Evolutionary conservation across 35 echinoderm and acorn worm species (phyloP).

Genomic region (Apostichopus californicus): DNA sequence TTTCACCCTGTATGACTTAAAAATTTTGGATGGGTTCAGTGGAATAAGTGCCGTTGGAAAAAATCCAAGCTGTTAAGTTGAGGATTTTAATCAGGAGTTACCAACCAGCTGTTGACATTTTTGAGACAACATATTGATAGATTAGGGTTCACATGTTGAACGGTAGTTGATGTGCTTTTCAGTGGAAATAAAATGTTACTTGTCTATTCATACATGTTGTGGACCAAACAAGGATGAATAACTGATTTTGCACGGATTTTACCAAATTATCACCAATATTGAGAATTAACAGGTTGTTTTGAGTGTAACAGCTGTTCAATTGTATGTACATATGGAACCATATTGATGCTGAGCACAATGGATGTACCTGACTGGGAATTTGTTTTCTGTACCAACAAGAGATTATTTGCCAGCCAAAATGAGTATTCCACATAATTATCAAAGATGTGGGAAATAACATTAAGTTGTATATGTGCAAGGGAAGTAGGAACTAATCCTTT

Average conservation of each 20-base stretch:
- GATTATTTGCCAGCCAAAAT: constrained; percentile 35
- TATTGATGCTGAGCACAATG: constrained; percentile 45
- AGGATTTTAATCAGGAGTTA: constrained; percentile 6
- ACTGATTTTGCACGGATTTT: constrained; percentile 9
- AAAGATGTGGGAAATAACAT: constrained; percentile 53
- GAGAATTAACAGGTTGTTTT: constrained; percentile 53
- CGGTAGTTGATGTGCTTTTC: neutral
- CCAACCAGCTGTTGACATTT: constrained; percentile 60
- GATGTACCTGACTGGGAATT: neutral
- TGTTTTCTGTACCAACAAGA: neutral
- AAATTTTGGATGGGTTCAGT: neutral
- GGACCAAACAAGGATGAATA: neutral
- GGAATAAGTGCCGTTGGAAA: neutral
- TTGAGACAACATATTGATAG: constrained; percentile 38
- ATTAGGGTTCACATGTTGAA: constrained; percentile 16
- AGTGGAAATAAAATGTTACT: constrained; percentile 19
- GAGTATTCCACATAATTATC: constrained; percentile 20
- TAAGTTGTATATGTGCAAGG: constrained; percentile 38
- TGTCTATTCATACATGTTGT: neutral
- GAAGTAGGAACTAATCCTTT: constrained; percentile 56
- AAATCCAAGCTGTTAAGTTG: neutral
- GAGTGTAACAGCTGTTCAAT: constrained; percentile 54
- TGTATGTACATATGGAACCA: constrained; percentile 60
- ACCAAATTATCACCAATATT: neutral
- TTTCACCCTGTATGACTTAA: neutral